A percentile compares a stretch with the other conserved stretches of the same genome.
Evolutionary conservation across 2,888 invertebrate genomes (phyloP).

Genomic region (Choristoneura rosaceana): DNA sequence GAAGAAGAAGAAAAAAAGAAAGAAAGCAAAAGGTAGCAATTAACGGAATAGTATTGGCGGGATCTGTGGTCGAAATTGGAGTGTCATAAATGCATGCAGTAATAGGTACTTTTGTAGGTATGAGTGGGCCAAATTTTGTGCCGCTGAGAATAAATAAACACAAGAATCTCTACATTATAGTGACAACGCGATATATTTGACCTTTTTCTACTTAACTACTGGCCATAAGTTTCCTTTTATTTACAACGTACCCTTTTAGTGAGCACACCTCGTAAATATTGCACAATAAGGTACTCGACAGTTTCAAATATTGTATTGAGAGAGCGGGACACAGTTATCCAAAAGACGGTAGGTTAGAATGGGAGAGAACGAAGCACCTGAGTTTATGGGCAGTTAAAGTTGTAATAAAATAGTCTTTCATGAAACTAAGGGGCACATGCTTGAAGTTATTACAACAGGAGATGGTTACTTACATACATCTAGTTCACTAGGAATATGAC

Average conservation of each 20-base stretch:
- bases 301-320: constrained; percentile 29
- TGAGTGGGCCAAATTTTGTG: too few species aligned
- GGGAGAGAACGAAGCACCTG: not conserved
- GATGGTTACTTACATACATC: too few species aligned
- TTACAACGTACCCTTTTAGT: constrained; percentile 15
- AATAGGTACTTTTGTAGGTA: too few species aligned
- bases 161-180: not conserved
- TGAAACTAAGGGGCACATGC: constrained; percentile 23
- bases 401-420: constrained; percentile 27
- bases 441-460: too few species aligned
- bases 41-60: too few species aligned
- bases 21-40: too few species aligned
- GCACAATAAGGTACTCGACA: constrained; percentile 31
- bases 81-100: too few species aligned
- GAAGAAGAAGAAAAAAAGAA: too few species aligned
- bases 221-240: constrained; percentile 25
- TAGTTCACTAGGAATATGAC: too few species aligned
- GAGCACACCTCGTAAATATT: constrained; percentile 36
- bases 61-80: too few species aligned
- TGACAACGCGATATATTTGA: not conserved
- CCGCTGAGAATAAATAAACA: too few species aligned
- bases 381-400: constrained; percentile 33
- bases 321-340: constrained; percentile 8
- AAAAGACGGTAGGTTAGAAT: not conserved
- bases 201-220: constrained; percentile 6